These are phyloP conservation scores for Catonia carolina DNA, from an alignment of 2,888 invertebrate species.

Conservation along the genomic window DNA sequence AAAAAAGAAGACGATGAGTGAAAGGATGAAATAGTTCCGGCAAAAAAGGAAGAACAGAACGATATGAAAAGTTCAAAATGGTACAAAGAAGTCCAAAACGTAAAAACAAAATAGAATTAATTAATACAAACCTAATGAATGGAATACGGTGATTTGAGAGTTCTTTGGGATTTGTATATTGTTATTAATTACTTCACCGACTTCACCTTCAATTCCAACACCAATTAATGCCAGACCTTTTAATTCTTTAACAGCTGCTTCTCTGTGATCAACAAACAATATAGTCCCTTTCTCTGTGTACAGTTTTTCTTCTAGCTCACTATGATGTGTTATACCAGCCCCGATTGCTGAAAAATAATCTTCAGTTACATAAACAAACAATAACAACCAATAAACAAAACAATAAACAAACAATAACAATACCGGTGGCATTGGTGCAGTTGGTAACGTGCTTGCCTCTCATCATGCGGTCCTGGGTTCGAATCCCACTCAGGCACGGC, in stretches of 20 bases:
- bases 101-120: neutral
- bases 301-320: slow-evolving; percentile 49
- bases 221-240: slow-evolving; percentile 46
- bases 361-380: neutral
- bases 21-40: too few relatives aligned
- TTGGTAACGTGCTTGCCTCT: too few relatives aligned
- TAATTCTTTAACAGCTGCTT: slow-evolving; percentile 48
- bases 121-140: slow-evolving; percentile 51
- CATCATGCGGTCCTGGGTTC: too few relatives aligned
- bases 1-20: too few relatives aligned
- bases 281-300: slow-evolving; percentile 43
- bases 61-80: too few relatives aligned
- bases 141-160: slow-evolving; percentile 52
- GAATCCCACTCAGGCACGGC: too few relatives aligned
- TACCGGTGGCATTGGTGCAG: too few relatives aligned
- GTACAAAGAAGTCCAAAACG: too few relatives aligned
- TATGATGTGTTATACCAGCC: slow-evolving; percentile 46
- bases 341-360: slow-evolving; percentile 51
- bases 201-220: slow-evolving; percentile 44
- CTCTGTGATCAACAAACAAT: slow-evolving; percentile 51
- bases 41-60: too few relatives aligned
- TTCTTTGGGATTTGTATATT: slow-evolving; percentile 37
- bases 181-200: slow-evolving; percentile 49
- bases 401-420: neutral
- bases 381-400: neutral